phyloP scores from a whole-genome alignment of 2,113 vertebrate genomes.

The Anoplopoma fimbria region DNA sequence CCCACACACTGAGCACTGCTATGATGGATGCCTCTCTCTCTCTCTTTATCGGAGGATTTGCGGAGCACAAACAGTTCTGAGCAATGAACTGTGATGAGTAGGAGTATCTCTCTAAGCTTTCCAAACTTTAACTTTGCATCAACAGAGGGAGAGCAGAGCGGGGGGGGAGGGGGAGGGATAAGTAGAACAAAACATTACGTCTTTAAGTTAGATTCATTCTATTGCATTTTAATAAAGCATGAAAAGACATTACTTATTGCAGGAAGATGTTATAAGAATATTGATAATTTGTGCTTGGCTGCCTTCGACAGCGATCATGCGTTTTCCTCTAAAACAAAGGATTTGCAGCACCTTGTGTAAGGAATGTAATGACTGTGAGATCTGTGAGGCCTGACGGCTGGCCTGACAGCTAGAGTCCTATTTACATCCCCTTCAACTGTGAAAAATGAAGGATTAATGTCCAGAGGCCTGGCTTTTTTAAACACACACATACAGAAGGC shows the following conservation, averaged over 20 bases:
- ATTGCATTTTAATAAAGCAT: conserved; percentile 42
- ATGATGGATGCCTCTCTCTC: conserved; percentile 79
- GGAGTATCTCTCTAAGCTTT: conserved; percentile 77
- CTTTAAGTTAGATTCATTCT: conserved; percentile 41
- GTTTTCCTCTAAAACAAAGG: conserved; percentile 76
- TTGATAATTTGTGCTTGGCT: conserved; percentile 68
- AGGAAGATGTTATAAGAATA: conserved; percentile 48
- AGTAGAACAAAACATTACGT: conserved; percentile 40
- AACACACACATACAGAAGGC: conserved; percentile 32
- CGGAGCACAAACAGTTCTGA: conserved; percentile 84
- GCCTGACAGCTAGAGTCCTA: conserved; percentile 70
- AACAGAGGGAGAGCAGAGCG: conserved; percentile 48
- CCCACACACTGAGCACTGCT: conserved; percentile 66
- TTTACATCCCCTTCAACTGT: conserved; percentile 73
- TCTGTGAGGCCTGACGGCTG: conserved; percentile 71
- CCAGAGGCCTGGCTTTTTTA: conserved; percentile 70
- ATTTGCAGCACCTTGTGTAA: conserved; percentile 73
- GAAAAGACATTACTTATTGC: neutral
- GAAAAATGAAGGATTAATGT: conserved; percentile 80
- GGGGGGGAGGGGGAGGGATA: conserved; percentile 16
- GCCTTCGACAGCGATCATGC: conserved; percentile 73
- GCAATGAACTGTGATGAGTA: conserved; percentile 81
- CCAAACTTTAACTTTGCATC: conserved; percentile 74
- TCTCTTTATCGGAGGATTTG: conserved; percentile 84
- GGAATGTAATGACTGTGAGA: conserved; percentile 73